A percentile compares a stretch with the other conserved stretches of the same genome.
Conservation (phyloP, 2,113 vertebrate genomes). For the Grallaria varia region DNA sequence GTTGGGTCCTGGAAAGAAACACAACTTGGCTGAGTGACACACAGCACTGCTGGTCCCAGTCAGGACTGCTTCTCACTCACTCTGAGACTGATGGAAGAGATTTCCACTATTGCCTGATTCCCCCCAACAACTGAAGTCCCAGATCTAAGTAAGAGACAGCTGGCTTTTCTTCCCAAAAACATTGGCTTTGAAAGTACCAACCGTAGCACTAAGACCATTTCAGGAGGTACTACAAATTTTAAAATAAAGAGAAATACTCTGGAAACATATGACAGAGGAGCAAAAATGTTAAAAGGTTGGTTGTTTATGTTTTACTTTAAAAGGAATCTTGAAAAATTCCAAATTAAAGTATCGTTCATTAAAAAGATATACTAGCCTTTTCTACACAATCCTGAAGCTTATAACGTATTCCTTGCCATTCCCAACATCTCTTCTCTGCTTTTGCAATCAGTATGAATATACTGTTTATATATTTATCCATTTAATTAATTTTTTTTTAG, state of each 20-base stretch:
- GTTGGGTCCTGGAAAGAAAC: background rate
- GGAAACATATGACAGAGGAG: background rate
- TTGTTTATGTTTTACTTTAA: background rate
- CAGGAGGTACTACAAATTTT: background rate
- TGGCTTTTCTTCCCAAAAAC: background rate
- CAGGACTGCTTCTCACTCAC: background rate
- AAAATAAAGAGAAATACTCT: background rate
- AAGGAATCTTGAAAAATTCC: background rate
- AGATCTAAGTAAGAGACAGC: background rate
- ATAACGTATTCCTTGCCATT: background rate
- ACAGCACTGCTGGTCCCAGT: background rate
- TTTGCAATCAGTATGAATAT: slow-evolving; percentile 61
- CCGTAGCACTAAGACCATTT: background rate
- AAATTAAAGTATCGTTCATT: background rate
- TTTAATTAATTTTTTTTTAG: slow-evolving; percentile 11
- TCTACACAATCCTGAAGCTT: background rate
- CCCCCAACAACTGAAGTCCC: background rate
- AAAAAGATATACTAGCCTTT: background rate
- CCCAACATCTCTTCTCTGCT: slow-evolving; percentile 29
- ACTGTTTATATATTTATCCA: slow-evolving; percentile 50
- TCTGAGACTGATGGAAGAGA: background rate
- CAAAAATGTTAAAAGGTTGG: background rate
- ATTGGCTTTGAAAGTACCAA: background rate
- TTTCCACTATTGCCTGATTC: background rate
- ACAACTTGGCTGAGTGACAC: background rate